Percentiles rank a stretch among this genome's conserved stretches.
Conservation (phyloP, 2,888 invertebrate species). For the Tillus elongatus region DNA sequence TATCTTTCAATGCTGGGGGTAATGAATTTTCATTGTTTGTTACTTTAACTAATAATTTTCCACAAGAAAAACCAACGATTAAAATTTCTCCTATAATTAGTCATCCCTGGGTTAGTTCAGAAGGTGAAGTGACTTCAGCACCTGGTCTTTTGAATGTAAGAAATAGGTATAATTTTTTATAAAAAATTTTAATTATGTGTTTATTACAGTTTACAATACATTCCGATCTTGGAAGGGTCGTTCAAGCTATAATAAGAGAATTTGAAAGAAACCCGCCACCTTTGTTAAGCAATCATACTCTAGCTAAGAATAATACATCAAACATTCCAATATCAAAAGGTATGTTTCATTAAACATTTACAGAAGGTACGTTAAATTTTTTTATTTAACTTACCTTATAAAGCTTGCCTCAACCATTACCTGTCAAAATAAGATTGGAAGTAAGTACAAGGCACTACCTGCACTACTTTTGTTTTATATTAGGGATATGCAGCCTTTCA, state of each 20-base stretch:
- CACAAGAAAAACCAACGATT: constrained; percentile 63
- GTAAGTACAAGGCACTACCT: no score
- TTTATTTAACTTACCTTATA: no score
- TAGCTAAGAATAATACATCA: not conserved
- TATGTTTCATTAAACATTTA: no score
- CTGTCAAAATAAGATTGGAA: no score
- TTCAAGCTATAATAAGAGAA: constrained; percentile 71
- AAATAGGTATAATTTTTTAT: not conserved
- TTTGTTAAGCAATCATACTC: constrained; percentile 34
- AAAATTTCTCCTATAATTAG: constrained; percentile 56
- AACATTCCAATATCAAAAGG: not conserved
- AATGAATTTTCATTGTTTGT: constrained; percentile 59
- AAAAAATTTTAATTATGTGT: constrained; percentile 1
- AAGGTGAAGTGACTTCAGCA: constrained; percentile 62
- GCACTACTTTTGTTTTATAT: no score
- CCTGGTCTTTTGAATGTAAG: constrained; percentile 66
- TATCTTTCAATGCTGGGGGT: constrained; percentile 58
- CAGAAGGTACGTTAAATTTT: no score
- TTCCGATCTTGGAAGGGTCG: constrained; percentile 71
- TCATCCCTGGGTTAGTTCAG: constrained; percentile 64
- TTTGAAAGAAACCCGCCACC: constrained; percentile 58
- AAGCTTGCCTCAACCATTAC: no score
- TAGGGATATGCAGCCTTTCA: no score
- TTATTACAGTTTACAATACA: constrained; percentile 56
- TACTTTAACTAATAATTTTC: constrained; percentile 60